Evolutionary conservation across 2,113 vertebrate species (phyloP).

Genomic region (Nanorana parkeri): DNA sequence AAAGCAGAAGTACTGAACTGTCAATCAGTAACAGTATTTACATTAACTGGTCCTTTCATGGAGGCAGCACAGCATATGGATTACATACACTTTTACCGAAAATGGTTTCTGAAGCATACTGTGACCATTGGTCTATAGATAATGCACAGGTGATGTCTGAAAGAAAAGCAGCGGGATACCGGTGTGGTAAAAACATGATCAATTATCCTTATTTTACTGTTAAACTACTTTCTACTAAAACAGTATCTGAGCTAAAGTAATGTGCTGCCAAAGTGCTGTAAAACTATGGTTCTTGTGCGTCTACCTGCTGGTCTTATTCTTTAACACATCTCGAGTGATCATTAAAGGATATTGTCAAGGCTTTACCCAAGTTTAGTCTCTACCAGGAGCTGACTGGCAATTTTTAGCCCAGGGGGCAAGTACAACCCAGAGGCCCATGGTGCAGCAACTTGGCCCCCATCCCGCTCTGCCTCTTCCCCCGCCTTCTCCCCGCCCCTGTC

Average conservation of each 20-base stretch:
- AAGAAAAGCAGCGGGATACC: conserved; percentile 20
- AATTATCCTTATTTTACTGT: background rate
- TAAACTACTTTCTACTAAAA: background rate
- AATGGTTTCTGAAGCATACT: conserved; percentile 1
- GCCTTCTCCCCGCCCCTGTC: too few relatives aligned
- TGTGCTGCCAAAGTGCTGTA: too few relatives aligned
- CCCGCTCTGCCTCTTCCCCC: too few relatives aligned
- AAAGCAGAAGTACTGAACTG: too few relatives aligned
- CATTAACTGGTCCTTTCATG: background rate
- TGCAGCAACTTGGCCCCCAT: too few relatives aligned
- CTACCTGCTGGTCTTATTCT: background rate
- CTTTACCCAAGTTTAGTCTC: too few relatives aligned
- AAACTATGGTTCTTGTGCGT: too few relatives aligned
- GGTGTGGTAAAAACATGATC: background rate
- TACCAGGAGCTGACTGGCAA: too few relatives aligned
- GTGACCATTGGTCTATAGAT: conserved; percentile 21
- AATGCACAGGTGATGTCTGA: conserved; percentile 18
- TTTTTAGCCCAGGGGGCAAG: too few relatives aligned
- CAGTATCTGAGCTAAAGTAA: background rate
- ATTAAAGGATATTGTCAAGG: too few relatives aligned
- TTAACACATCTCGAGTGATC: background rate
- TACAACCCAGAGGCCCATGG: too few relatives aligned
- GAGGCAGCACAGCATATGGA: background rate
- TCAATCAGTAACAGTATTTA: background rate
- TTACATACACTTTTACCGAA: background rate